phyloP scores from a whole-genome alignment of 2,888 invertebrate genomes.

The Melieria crassipennis region DNA sequence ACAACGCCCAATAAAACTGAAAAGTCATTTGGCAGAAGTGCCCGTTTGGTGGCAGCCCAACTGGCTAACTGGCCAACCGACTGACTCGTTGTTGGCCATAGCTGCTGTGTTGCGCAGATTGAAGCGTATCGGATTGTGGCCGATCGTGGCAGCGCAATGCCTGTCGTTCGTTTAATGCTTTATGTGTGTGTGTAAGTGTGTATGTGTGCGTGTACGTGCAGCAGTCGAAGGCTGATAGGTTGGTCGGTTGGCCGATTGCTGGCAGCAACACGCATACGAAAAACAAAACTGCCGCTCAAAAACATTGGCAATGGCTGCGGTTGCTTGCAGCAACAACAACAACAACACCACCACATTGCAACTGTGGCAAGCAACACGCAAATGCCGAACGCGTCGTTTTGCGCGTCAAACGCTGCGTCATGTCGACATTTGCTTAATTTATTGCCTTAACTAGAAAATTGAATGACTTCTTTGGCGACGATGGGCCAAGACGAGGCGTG shows the following conservation, averaged over 20 bases:
- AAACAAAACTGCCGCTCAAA: too few species aligned
- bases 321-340: too few species aligned
- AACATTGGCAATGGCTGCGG: too few species aligned
- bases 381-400: not conserved
- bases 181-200: not conserved
- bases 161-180: not conserved
- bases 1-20: constrained; percentile 10
- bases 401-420: constrained; percentile 12
- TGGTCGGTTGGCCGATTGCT: too few species aligned
- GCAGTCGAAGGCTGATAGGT: too few species aligned
- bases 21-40: not conserved
- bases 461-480: constrained; percentile 22
- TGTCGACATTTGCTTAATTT: constrained; percentile 39
- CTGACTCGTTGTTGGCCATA: not conserved
- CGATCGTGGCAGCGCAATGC: not conserved
- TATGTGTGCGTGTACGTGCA: not conserved
- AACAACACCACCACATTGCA: too few species aligned
- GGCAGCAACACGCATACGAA: constrained; percentile 14
- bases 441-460: constrained; percentile 38
- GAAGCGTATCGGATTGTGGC: too few species aligned
- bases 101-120: too few species aligned
- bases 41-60: not conserved
- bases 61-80: not conserved
- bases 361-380: too few species aligned
- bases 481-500: too few species aligned